A percentile compares a stretch with the other conserved stretches of the same genome.
Evolutionary conservation across 2,113 vertebrate genomes (phyloP).

Genomic region (Deroptyus accipitrinus): DNA sequence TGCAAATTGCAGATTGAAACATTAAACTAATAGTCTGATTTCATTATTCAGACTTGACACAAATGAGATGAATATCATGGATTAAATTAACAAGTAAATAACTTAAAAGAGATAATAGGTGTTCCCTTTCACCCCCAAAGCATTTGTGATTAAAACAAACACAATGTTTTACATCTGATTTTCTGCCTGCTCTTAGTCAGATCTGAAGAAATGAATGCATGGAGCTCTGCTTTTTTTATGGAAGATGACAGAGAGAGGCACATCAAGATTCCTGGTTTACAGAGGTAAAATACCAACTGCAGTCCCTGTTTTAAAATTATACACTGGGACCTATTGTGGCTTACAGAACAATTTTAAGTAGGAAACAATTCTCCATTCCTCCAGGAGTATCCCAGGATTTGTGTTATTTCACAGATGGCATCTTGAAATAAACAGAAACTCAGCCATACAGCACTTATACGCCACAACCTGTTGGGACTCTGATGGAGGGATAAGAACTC

Average conservation of each 20-base stretch:
- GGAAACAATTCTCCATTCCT: neutral
- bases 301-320: neutral
- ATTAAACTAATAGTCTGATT: slow-evolving; percentile 25
- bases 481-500: neutral
- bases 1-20: slow-evolving; percentile 10
- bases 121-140: neutral
- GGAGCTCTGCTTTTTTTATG: neutral
- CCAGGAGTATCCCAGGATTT: neutral
- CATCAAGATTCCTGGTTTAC: neutral
- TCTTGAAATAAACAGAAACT: neutral
- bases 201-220: neutral
- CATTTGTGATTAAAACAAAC: neutral
- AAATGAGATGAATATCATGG: slow-evolving; percentile 13
- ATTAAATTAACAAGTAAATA: slow-evolving; percentile 47
- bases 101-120: slow-evolving; percentile 27
- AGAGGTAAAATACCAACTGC: neutral
- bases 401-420: neutral
- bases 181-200: neutral
- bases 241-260: neutral
- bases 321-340: neutral
- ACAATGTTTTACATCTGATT: neutral
- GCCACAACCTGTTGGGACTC: neutral
- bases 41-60: slow-evolving; percentile 21
- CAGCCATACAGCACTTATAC: neutral
- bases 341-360: neutral